phyloP scores from a whole-genome alignment of 2,113 vertebrate species.

The Sturnira hondurensis region DNA sequence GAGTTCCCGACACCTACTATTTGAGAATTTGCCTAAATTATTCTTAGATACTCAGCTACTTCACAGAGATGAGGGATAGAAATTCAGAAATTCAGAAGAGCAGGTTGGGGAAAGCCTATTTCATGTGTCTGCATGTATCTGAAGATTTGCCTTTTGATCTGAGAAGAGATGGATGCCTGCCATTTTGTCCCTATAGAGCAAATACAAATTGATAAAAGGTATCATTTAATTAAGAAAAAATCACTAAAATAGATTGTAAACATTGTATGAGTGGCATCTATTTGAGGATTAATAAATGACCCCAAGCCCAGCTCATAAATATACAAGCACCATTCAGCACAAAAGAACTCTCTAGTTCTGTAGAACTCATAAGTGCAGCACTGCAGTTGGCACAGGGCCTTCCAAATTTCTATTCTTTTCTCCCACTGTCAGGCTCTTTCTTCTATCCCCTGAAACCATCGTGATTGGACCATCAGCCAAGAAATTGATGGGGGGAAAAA shows the following conservation, averaged over 20 bases:
- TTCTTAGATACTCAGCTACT: not conserved
- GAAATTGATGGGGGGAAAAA: not conserved
- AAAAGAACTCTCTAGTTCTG: not conserved
- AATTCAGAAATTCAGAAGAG: not conserved
- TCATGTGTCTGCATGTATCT: not conserved
- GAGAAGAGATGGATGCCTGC: not conserved
- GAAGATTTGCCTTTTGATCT: not conserved
- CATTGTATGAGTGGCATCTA: not conserved
- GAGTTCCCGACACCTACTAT: not conserved
- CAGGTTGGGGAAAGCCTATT: not conserved
- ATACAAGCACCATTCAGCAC: not conserved
- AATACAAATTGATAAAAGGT: not conserved
- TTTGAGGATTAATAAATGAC: not conserved
- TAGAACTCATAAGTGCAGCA: not conserved
- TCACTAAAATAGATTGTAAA: not conserved
- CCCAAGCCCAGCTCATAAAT: not conserved
- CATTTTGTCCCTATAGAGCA: not conserved
- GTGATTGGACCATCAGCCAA: not conserved
- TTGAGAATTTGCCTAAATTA: conserved; percentile 35
- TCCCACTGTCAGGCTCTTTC: not conserved
- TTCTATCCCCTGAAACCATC: not conserved
- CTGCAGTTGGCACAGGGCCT: too few relatives aligned
- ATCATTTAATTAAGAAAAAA: conserved; percentile 21
- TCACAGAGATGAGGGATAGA: not conserved
- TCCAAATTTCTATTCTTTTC: not conserved